Percentiles rank a stretch among this genome's conserved stretches.
phyloP scores from a whole-genome alignment of 1,140 invertebrate species.

The Lethocerus indicus region DNA sequence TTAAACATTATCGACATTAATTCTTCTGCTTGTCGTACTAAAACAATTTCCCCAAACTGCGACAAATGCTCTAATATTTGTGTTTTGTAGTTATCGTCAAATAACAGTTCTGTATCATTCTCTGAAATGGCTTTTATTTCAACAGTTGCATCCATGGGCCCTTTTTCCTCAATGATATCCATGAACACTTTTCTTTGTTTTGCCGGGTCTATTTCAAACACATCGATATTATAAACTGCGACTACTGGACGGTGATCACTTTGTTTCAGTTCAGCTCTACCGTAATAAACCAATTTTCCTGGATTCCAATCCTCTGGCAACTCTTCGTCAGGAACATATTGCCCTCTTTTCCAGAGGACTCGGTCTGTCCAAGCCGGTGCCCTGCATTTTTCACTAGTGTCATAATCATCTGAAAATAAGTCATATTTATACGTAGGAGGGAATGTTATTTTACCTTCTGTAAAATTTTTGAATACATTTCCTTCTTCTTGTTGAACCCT shows the following conservation, averaged over 20 bases:
- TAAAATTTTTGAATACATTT: conserved; percentile 87
- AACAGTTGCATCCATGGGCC: conserved; percentile 91
- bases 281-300: conserved; percentile 77
- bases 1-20: conserved; percentile 81
- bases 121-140: conserved; percentile 28
- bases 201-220: conserved; percentile 55
- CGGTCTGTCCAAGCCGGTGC: conserved; percentile 97
- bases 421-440: conserved; percentile 99
- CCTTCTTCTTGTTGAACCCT: conserved; percentile 56
- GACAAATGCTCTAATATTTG: conserved; percentile 51
- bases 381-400: conserved; percentile 95
- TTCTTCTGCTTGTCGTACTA: conserved; percentile 79
- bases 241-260: conserved; percentile 95
- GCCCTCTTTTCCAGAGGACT: conserved; percentile 76
- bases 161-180: conserved; percentile 69
- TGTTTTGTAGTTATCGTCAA: conserved; percentile 54
- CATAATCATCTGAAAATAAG: conserved; percentile 96
- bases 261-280: conserved; percentile 86
- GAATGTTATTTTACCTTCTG: conserved; percentile 82
- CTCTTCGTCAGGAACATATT: conserved; percentile 36
- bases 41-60: conserved; percentile 66
- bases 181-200: conserved; percentile 59
- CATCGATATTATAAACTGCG: conserved; percentile 74
- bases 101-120: conserved; percentile 28
- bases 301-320: conserved; percentile 42